Base-by-base conservation (phyloP, 2,113 vertebrate genomes). In the Odontophorus gujanensis region DNA sequence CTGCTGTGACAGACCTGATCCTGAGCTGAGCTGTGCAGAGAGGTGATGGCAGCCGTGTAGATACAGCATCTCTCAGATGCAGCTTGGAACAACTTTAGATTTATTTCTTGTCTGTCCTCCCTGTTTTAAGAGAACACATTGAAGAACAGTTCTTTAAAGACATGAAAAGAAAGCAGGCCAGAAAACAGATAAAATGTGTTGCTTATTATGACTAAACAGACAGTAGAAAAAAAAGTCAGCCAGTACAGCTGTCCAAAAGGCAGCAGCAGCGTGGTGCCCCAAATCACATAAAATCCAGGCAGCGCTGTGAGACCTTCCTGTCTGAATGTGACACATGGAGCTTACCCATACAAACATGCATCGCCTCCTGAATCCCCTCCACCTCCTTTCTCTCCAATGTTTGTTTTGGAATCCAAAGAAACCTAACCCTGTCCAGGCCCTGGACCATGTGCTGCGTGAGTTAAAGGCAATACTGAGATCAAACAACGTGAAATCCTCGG, bases 401-500 rank as follows among this genome's bases (percentile, higher is more conserved):
- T 83, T 85, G 26, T 85, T 94, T 90, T 63, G 77, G 47, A 51
- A 6, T 38, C 55, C 65, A 91, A 71, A 87, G 28, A 40, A 93
- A 74, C 40, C 47, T 51, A 45, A 89, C 20, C 51, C 79, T 74
- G 61, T 67, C 65, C 58, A 43, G 55, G 21, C 32, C 71, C 47
- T 36, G 87, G 87, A 47, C 87, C 38, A 5, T 65, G 85, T 95
- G 76, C 85, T 94, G 73, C 61, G 51, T 61, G 72, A 81, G 38
- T 74, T 63, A 47, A 47, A 26, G 53, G 74, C 55, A 85, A 87
- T 85, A 76, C 0, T 47, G 72, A 85, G 78, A 93, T 87, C 68
- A 96, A 91, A 91, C 68, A 87, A 40, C 36, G 67, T 7, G 8
- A 92, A 91, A 62, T 81, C 89, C 87, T 85, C 13, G 53, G 89